Base-by-base conservation (phyloP, 1,140 invertebrate species). In the Sarcophaga peregrina region DNA sequence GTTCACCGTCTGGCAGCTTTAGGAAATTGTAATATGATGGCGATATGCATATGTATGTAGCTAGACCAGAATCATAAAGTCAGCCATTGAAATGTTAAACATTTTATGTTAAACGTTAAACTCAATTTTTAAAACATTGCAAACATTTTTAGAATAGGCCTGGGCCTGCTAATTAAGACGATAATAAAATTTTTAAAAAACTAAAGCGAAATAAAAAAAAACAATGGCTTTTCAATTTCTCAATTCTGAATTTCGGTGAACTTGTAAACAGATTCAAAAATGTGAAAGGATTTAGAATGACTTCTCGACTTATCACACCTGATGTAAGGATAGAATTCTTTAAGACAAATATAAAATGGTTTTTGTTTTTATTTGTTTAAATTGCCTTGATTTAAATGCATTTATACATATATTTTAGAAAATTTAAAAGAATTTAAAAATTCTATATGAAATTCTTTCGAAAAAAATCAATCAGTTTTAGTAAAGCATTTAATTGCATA, bases 121-220 rank as follows among this genome's bases (percentile, higher is more conserved):
- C 75, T 78, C 50, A 78, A 78, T 78, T 78, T 78, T 50, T 78
- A 47, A 78, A 78, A 78, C 17, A 78, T 78, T 78, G 52, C 50
- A 78, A 78, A 78, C 50, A 78, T 78, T 78, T 52, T 52, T 78
- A 78, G 75, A 78, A 47, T 20, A 78, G 50, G 75, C 47, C 47
- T 17, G 13, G 48, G 7, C 58, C 15, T n/a, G 7, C 4, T 15
- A 48, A 78, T 8, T 45, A 76, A 48, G n/a, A 10, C 13, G 15
- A 78, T 50, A 47, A 78, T 78, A 78, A 78, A 78, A 78, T 50
- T 72, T 17, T 8, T 78, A 25, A 46, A n/a, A 50, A 48, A 48
- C 75, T 48, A 15, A 47, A 46, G 5, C 13, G 8, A 15, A 48
- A 8, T 15, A 50, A 78, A 76, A 15, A 47, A 76, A 20, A 48